These are phyloP conservation scores for Cactoblastis cactorum DNA, from an alignment of 2,888 invertebrate genomes.

Conservation along the genomic window DNA sequence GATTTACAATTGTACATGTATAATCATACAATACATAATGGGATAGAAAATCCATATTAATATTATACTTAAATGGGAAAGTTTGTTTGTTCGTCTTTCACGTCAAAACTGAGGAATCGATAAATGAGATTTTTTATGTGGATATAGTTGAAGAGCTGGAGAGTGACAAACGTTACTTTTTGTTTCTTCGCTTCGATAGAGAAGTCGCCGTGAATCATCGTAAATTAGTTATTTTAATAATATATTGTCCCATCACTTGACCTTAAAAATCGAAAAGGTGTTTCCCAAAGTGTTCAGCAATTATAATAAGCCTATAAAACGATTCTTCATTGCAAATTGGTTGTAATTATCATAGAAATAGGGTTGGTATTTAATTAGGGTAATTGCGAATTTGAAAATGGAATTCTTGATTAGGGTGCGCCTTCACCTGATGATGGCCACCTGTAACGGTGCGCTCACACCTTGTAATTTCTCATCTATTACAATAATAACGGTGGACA, in stretches of 20 bases:
- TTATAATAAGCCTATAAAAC: constrained; percentile 2
- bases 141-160: too few relatives aligned
- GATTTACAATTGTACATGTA: too few relatives aligned
- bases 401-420: constrained; percentile 41
- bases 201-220: constrained; percentile 21
- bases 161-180: too few relatives aligned
- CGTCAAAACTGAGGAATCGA: too few relatives aligned
- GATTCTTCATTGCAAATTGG: not conserved
- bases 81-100: too few relatives aligned
- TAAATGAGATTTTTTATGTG: too few relatives aligned
- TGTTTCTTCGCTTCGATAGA: too few relatives aligned
- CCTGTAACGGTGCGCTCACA: constrained; percentile 66
- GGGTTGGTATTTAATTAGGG: constrained; percentile 9
- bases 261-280: constrained; percentile 51
- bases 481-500: constrained; percentile 45
- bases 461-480: constrained; percentile 45
- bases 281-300: constrained; percentile 20
- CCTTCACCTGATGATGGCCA: constrained; percentile 55
- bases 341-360: constrained; percentile 19
- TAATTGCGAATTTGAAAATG: constrained; percentile 9
- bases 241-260: constrained; percentile 35
- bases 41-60: too few relatives aligned
- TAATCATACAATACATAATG: too few relatives aligned
- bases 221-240: constrained; percentile 41
- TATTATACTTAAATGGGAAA: too few relatives aligned